Evolutionary conservation across 2,797 vertebrate species (phyloP), one percentile per base, ranked within the genome.

Genomic region (Eidolon dupreanum): DNA sequence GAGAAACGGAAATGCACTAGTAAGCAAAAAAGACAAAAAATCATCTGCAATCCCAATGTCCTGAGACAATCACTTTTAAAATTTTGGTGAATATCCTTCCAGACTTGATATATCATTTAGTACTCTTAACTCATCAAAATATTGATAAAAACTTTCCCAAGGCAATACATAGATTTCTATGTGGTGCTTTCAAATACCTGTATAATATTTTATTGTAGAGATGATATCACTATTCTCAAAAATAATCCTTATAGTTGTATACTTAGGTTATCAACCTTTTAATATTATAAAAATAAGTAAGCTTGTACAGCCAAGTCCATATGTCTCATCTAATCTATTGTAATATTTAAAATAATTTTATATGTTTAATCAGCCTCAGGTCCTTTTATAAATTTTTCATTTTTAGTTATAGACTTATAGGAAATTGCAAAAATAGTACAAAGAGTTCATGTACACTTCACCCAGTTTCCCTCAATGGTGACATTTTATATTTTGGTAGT

Each of bases 251-350:
- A 65, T 59, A 43, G n/a, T 8, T 38, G 38, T 70, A 55, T 41
- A 51, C 46, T 75, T 51, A 66, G 59, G 38, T 66, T 49, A 66
- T 46, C 20, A 33, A 46, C 49, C 26, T 84, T 78, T 92, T n/a
- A 65, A 51, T 88, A 57, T 49, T 92, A 59, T 63, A 86, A 91
- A 90, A 82, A 53, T 61, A 83, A 83, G 53, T 68, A 85, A 79
- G 19, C 12, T n/a, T 43, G 16, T 9, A 91, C 10, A 88, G 68
- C 53, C 68, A 82, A 65, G 26, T 57, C 55, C 86, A 11, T 61
- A 61, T 57, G 82, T 73, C 57, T 49, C 20, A 77, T 70, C 28
- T 73, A 81, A 73, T 57, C 19, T 26, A 81, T 53, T 63, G 68
- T 41, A 71, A 57, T 75, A 68, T 41, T 90, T 87, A 93, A 88